Conservation (phyloP, 1,140 invertebrate species). For the Leptoteleia sp. region DNA sequence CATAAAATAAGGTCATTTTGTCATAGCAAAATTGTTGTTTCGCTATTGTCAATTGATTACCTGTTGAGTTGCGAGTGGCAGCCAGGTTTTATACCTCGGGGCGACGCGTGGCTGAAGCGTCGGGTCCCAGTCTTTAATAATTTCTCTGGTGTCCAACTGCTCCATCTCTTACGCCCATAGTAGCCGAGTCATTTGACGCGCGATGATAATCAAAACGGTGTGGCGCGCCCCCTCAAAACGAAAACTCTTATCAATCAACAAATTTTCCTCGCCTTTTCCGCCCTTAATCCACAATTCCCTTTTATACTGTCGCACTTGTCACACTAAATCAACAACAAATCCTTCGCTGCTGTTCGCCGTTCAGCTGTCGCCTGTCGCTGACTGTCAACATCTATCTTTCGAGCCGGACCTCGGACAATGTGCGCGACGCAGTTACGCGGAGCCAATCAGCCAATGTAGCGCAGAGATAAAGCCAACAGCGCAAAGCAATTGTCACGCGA, state of each 20-base stretch:
- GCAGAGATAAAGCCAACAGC: too few species aligned
- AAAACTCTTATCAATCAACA: too few species aligned
- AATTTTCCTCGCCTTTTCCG: too few species aligned
- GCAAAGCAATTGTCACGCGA: background rate
- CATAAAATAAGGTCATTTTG: too few species aligned
- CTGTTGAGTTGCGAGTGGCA: conserved; percentile 78
- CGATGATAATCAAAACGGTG: background rate
- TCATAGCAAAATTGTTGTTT: too few species aligned
- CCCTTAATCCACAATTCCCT: too few species aligned
- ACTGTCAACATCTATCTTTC: conserved; percentile 2
- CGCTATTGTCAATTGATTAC: too few species aligned
- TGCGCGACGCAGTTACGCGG: conserved; percentile 12
- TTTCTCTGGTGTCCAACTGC: conserved; percentile 70
- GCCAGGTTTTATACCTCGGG: conserved; percentile 78
- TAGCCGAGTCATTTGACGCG: conserved; percentile 10
- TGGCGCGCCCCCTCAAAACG: too few species aligned
- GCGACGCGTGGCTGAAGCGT: conserved; percentile 76
- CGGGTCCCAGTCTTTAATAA: conserved; percentile 77
- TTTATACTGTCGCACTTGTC: too few species aligned
- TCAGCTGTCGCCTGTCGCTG: background rate
- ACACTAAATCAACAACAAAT: too few species aligned
- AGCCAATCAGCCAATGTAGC: conserved; percentile 1
- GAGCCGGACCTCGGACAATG: background rate
- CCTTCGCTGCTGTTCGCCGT: too few species aligned
- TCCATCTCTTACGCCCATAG: conserved; percentile 78